Conservation (phyloP, 1,140 invertebrate genomes). For the Mya arenaria region DNA sequence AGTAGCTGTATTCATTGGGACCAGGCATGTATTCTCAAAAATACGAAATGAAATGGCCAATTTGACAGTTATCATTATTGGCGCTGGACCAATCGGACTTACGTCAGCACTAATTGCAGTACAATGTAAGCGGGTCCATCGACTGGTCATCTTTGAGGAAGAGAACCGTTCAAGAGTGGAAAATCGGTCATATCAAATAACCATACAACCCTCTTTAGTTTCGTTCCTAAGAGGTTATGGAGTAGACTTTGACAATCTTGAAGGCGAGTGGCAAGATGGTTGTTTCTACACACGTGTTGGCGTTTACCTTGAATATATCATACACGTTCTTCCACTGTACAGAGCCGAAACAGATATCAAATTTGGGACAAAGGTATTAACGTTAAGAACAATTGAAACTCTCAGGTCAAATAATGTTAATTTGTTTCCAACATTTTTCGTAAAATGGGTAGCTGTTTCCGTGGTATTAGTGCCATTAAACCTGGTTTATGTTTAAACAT, state of each 20-base stretch:
- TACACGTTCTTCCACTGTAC: slow-evolving; percentile 62
- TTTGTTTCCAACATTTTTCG: too few relatives aligned
- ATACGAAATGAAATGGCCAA: slow-evolving; percentile 60
- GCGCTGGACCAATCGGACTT: slow-evolving; percentile 73
- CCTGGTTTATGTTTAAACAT: too few relatives aligned
- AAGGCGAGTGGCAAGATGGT: slow-evolving; percentile 73
- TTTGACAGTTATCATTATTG: slow-evolving; percentile 68
- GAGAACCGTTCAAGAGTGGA: slow-evolving; percentile 58
- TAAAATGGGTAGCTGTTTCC: too few relatives aligned
- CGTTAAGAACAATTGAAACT: too few relatives aligned
- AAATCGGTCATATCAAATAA: slow-evolving; percentile 72
- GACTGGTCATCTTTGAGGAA: slow-evolving; percentile 72
- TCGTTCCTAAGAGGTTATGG: slow-evolving; percentile 67
- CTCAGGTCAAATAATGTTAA: too few relatives aligned
- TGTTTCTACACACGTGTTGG: slow-evolving; percentile 76
- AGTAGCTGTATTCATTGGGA: slow-evolving; percentile 67
- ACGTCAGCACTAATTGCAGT: slow-evolving; percentile 68
- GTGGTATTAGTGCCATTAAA: too few relatives aligned
- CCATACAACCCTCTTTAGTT: slow-evolving; percentile 70
- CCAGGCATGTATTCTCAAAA: slow-evolving; percentile 63
- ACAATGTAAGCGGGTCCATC: slow-evolving; percentile 62
- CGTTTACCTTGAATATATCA: slow-evolving; percentile 76
- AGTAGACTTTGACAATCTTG: slow-evolving; percentile 78
- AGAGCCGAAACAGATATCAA: slow-evolving; percentile 62
- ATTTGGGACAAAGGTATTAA: slow-evolving; percentile 76